phyloP scores from a whole-genome alignment of 1,140 invertebrate species.

The Scylla paramamosain region DNA sequence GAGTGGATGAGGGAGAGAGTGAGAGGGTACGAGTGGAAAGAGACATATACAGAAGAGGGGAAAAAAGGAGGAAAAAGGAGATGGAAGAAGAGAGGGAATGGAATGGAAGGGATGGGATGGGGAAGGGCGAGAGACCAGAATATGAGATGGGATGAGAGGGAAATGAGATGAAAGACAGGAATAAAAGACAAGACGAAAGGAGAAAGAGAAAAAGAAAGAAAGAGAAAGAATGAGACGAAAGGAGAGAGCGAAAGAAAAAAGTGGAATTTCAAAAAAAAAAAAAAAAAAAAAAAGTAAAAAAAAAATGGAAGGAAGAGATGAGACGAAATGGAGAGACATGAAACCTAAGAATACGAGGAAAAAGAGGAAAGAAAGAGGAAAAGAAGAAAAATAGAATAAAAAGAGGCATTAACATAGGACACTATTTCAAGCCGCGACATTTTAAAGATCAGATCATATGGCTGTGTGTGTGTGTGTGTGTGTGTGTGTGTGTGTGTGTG shows the following conservation, averaged over 20 bases:
- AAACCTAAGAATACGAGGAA: not conserved
- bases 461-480: no score
- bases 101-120: not conserved
- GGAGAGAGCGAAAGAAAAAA: not conserved
- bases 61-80: not conserved
- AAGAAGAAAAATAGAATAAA: not conserved
- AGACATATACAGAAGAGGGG: not conserved
- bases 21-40: not conserved
- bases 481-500: conserved; percentile 33
- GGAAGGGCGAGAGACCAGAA: not conserved
- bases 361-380: not conserved
- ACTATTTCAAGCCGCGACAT: no score
- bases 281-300: no score
- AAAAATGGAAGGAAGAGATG: no score
- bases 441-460: not conserved
- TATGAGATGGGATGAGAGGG: not conserved
- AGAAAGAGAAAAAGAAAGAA: not conserved
- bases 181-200: not conserved
- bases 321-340: not conserved
- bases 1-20: not conserved
- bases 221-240: not conserved
- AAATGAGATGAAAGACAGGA: not conserved
- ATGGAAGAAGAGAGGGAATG: not conserved
- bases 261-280: not conserved
- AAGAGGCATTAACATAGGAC: not conserved